Evolutionary conservation across 2,113 vertebrate genomes (phyloP).

Genomic region (Otolemur garnettii): DNA sequence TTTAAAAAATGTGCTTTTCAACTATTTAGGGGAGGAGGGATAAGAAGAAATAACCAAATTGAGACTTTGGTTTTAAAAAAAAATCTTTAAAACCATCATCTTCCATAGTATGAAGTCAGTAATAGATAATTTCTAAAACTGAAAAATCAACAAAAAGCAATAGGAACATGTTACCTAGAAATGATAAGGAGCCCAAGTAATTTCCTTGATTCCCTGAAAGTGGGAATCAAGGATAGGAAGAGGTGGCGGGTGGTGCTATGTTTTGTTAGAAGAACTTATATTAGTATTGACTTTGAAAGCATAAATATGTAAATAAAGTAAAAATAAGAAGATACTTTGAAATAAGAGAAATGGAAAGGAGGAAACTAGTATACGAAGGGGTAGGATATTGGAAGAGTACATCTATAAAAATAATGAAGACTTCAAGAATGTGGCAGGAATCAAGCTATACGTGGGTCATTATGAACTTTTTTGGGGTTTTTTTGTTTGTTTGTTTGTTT

Average conservation of each 20-base stretch:
- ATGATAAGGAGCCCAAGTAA: neutral
- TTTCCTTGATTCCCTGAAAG: neutral
- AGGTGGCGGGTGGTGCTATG: neutral
- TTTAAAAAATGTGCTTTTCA: neutral
- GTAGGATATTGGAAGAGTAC: neutral
- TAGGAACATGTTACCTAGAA: neutral
- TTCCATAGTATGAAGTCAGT: neutral
- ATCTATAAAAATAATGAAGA: neutral
- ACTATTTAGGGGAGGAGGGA: neutral
- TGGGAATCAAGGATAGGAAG: neutral
- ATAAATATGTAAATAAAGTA: slow-evolving; percentile 6
- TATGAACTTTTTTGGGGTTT: too few relatives aligned
- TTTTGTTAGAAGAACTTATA: neutral
- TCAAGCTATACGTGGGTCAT: neutral
- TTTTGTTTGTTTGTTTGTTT: too few relatives aligned
- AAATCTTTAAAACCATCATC: neutral
- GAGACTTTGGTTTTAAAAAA: neutral
- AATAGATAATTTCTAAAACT: neutral
- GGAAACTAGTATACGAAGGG: neutral
- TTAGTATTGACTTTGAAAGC: neutral
- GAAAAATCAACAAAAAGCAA: neutral
- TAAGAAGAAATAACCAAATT: neutral
- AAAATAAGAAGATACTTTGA: slow-evolving; percentile 46
- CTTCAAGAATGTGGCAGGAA: neutral
- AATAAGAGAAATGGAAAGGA: slow-evolving; percentile 18